Evolutionary conservation across 2,888 invertebrate species (phyloP).

Genomic region (Artemia sinica): DNA sequence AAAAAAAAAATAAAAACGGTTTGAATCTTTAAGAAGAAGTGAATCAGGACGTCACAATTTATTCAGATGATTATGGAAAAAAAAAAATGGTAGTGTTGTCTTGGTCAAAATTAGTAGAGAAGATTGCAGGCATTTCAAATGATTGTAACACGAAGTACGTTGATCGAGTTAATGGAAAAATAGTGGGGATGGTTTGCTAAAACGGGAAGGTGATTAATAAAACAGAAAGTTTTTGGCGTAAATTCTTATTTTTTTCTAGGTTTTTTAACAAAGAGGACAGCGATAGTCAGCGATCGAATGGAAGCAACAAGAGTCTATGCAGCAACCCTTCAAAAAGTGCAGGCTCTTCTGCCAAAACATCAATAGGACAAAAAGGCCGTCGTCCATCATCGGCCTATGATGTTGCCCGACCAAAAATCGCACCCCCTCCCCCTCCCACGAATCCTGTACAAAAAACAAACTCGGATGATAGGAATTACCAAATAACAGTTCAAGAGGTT

Average conservation of each 20-base stretch:
- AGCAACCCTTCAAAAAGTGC: not conserved
- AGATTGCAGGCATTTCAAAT: too few relatives aligned
- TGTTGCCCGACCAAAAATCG: not conserved
- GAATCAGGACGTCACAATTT: too few relatives aligned
- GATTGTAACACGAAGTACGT: too few relatives aligned
- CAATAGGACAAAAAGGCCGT: not conserved
- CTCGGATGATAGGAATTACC: not conserved
- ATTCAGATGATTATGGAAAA: too few relatives aligned
- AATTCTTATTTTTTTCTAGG: not conserved
- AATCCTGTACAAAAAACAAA: not conserved
- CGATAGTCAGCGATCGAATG: not conserved
- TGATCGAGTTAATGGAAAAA: too few relatives aligned
- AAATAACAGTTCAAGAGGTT: not conserved
- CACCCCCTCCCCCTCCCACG: slow-evolving; percentile 1
- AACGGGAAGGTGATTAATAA: too few relatives aligned
- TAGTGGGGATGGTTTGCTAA: too few relatives aligned
- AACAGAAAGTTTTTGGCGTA: not conserved
- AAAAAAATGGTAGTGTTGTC: too few relatives aligned
- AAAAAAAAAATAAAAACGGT: too few relatives aligned
- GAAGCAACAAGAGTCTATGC: not conserved
- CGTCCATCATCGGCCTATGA: slow-evolving; percentile 5
- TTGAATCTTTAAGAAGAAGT: too few relatives aligned
- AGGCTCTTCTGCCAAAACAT: not conserved
- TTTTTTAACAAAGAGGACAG: slow-evolving; percentile 11
- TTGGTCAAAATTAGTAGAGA: too few relatives aligned